These are phyloP conservation scores for Urocynchramus pylzowi DNA, from an alignment of 2,113 vertebrate species.

Conservation along the genomic window DNA sequence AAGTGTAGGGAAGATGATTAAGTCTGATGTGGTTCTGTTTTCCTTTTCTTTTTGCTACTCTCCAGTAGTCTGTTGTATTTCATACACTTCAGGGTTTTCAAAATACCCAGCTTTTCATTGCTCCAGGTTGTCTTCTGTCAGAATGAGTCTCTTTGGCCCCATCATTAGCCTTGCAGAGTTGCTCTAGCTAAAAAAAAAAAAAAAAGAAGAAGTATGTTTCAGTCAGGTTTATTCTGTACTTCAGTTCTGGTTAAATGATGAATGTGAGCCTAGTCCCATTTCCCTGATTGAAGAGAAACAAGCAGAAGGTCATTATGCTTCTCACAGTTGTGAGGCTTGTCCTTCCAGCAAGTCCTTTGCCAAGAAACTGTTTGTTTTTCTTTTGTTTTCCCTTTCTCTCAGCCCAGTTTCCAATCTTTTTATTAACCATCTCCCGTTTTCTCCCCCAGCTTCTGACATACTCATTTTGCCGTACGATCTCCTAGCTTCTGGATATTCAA, in stretches of 20 bases:
- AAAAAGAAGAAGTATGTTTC: not conserved
- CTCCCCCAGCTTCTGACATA: not conserved
- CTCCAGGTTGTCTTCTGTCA: not conserved
- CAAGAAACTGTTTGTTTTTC: not conserved
- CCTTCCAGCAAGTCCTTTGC: not conserved
- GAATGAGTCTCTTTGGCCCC: not conserved
- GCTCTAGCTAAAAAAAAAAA: not conserved
- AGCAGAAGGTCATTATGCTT: slow-evolving; percentile 11
- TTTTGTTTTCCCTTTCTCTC: not conserved
- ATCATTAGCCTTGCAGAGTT: not conserved
- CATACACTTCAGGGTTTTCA: not conserved
- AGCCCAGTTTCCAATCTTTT: not conserved
- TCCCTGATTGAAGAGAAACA: not conserved
- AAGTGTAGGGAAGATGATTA: not conserved
- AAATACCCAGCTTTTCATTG: not conserved
- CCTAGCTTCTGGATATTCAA: not conserved
- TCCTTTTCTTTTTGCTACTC: not conserved
- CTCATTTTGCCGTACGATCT: not conserved
- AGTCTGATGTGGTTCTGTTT: not conserved
- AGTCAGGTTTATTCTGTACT: not conserved
- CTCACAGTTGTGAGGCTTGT: not conserved
- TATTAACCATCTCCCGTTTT: not conserved
- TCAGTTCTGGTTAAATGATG: not conserved
- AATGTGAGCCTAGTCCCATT: not conserved
- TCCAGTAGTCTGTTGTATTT: not conserved